phyloP scores from a whole-genome alignment of 2,797 vertebrate genomes.

The Hoplostethus atlanticus region DNA sequence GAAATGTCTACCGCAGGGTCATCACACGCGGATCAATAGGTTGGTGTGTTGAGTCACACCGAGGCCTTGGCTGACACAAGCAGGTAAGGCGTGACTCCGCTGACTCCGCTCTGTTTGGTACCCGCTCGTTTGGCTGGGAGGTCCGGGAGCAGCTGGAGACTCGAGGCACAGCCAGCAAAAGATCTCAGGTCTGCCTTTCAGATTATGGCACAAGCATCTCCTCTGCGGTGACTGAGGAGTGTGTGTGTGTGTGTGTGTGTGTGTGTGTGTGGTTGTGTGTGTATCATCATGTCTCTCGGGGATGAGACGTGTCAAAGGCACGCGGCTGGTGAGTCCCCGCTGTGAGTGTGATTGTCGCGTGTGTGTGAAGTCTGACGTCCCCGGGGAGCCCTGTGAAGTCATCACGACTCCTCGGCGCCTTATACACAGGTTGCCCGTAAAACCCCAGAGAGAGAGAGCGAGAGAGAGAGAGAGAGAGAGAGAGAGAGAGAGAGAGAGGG shows the following conservation, averaged over 20 bases:
- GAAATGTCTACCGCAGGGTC: slow-evolving; percentile 57
- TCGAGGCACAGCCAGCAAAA: slow-evolving; percentile 3
- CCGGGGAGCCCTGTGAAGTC: slow-evolving; percentile 51
- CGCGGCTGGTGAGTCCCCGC: slow-evolving; percentile 52
- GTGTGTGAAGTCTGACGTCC: slow-evolving; percentile 48
- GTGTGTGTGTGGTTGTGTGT: slow-evolving; percentile 29
- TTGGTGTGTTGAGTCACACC: slow-evolving; percentile 56
- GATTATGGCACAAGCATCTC: slow-evolving; percentile 21
- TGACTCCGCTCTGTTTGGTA: slow-evolving; percentile 30
- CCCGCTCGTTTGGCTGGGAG: slow-evolving; percentile 26
- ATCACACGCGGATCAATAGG: slow-evolving; percentile 67
- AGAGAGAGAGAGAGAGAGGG: slow-evolving; percentile 6
- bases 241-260: slow-evolving; percentile 4
- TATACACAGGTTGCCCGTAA: slow-evolving; percentile 23
- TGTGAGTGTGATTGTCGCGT: slow-evolving; percentile 56
- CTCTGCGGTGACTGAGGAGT: slow-evolving; percentile 34
- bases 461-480: background rate
- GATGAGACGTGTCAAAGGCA: slow-evolving; percentile 62
- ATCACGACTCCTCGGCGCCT: slow-evolving; percentile 51
- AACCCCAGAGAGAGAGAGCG: slow-evolving; percentile 3
- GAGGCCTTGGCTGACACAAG: slow-evolving; percentile 40
- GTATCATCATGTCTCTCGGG: slow-evolving; percentile 48
- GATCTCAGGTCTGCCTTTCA: slow-evolving; percentile 45
- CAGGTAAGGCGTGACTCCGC: slow-evolving; percentile 54
- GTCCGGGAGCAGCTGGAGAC: slow-evolving; percentile 42